Evolutionary conservation across 30 jellyfish, hydroid and myxozoan genomes (phyloP).

Genomic region (Aurelia aurita): DNA sequence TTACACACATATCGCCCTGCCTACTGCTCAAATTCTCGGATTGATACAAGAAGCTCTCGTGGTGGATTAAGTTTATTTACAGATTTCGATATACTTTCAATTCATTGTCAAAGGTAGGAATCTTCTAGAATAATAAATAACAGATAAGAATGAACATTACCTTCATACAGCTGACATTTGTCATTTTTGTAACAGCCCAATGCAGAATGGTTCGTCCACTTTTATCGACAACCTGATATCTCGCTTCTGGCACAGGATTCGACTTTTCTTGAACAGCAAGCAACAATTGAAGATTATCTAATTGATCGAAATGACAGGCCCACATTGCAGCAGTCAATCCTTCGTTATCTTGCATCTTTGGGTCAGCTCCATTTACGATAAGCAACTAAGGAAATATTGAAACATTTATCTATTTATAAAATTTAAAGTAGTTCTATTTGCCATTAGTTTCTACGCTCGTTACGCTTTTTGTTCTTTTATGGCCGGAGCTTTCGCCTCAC

Average conservation of each 20-base stretch:
- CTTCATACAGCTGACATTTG: slow-evolving; percentile 65
- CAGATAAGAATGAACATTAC: slow-evolving; percentile 4
- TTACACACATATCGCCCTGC: too few relatives aligned
- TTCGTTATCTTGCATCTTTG: slow-evolving; percentile 69
- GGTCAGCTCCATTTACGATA: slow-evolving; percentile 79
- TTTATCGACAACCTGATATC: slow-evolving; percentile 50
- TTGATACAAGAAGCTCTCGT: too few relatives aligned
- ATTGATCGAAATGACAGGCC: slow-evolving; percentile 92
- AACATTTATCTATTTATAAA: too few relatives aligned
- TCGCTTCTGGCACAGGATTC: slow-evolving; percentile 75
- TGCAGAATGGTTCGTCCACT: slow-evolving; percentile 74
- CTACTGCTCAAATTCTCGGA: too few relatives aligned
- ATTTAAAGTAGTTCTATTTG: too few relatives aligned
- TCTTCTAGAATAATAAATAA: too few relatives aligned
- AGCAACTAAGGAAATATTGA: slow-evolving; percentile 50
- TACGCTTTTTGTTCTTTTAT: too few relatives aligned
- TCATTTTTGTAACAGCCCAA: slow-evolving; percentile 75
- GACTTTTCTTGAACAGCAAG: slow-evolving; percentile 53
- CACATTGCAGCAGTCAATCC: slow-evolving; percentile 93
- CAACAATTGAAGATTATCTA: slow-evolving; percentile 75
- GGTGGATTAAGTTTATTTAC: too few relatives aligned
- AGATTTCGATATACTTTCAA: too few relatives aligned
- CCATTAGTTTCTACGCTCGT: too few relatives aligned
- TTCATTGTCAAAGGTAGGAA: too few relatives aligned
- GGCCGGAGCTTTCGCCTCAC: too few relatives aligned